Conservation (phyloP, 2,888 invertebrate genomes). For the Platycnemis pennipes region DNA sequence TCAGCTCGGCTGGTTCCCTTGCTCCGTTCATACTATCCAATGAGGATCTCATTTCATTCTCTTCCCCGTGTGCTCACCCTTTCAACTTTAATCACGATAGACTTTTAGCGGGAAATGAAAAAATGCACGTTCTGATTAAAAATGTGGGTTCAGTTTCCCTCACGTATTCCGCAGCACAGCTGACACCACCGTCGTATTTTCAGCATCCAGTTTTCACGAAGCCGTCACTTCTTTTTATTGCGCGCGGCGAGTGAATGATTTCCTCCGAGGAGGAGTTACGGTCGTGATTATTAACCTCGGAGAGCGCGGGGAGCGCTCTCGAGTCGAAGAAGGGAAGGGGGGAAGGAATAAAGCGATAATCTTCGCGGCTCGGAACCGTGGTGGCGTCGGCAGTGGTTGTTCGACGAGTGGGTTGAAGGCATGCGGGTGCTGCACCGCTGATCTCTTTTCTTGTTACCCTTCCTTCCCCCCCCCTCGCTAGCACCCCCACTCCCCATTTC, state of each 20-base stretch:
- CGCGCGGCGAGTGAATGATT: neutral
- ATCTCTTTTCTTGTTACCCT: neutral
- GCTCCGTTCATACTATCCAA: too few relatives aligned
- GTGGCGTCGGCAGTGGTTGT: neutral
- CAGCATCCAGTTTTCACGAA: neutral
- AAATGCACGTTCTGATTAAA: too few relatives aligned
- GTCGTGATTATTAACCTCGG: conserved; percentile 24
- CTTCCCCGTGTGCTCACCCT: too few relatives aligned
- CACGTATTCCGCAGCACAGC: neutral
- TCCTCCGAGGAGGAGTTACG: neutral
- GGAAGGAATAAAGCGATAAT: conserved; percentile 12
- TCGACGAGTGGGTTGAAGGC: neutral
- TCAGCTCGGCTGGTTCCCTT: too few relatives aligned
- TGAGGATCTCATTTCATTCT: too few relatives aligned
- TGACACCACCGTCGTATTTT: neutral
- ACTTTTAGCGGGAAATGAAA: too few relatives aligned
- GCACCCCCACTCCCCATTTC: neutral
- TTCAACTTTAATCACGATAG: too few relatives aligned
- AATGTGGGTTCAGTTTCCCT: neutral
- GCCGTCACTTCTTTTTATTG: neutral
- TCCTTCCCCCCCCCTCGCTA: neutral
- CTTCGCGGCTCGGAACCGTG: neutral
- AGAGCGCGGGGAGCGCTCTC: neutral
- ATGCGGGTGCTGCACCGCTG: neutral
- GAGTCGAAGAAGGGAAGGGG: neutral